phyloP scores from a whole-genome alignment of 2,113 vertebrate genomes.

The Neotoma lepida region DNA sequence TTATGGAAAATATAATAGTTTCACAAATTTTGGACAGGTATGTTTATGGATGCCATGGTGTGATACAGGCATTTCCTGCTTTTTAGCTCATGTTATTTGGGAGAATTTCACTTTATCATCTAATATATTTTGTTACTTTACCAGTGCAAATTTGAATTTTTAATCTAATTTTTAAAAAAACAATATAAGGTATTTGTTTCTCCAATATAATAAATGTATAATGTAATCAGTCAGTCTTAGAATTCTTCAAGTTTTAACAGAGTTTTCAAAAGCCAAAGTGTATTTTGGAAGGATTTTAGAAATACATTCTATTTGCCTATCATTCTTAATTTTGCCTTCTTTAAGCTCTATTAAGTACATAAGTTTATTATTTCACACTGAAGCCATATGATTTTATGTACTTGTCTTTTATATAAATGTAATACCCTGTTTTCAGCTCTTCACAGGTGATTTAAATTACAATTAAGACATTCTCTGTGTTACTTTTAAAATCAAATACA shows the following conservation, averaged over 20 bases:
- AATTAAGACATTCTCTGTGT: constrained; percentile 53
- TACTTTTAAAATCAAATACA: constrained; percentile 53
- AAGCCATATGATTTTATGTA: constrained; percentile 56
- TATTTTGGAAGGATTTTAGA: not conserved
- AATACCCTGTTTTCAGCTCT: constrained; percentile 59
- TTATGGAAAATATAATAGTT: constrained; percentile 47
- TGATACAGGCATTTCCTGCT: constrained; percentile 51
- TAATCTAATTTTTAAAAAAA: constrained; percentile 59
- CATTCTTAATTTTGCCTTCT: constrained; percentile 59
- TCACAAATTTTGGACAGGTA: constrained; percentile 38
- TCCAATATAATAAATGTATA: constrained; percentile 27
- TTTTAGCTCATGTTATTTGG: constrained; percentile 51
- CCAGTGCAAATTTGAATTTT: constrained; percentile 48
- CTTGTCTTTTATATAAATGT: constrained; percentile 62
- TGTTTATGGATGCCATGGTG: constrained; percentile 26
- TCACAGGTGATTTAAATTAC: constrained; percentile 58
- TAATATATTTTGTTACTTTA: constrained; percentile 58
- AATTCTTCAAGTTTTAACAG: constrained; percentile 39
- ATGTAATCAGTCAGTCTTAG: constrained; percentile 42
- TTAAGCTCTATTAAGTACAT: constrained; percentile 54
- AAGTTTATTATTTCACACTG: constrained; percentile 60
- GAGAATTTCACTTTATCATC: constrained; percentile 43
- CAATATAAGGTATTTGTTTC: constrained; percentile 52
- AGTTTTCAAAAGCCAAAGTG: constrained; percentile 56
- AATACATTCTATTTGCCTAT: constrained; percentile 51